These are phyloP conservation scores for Esox masquinongy DNA, from an alignment of 2,797 vertebrate genomes.

Conservation along the genomic window DNA sequence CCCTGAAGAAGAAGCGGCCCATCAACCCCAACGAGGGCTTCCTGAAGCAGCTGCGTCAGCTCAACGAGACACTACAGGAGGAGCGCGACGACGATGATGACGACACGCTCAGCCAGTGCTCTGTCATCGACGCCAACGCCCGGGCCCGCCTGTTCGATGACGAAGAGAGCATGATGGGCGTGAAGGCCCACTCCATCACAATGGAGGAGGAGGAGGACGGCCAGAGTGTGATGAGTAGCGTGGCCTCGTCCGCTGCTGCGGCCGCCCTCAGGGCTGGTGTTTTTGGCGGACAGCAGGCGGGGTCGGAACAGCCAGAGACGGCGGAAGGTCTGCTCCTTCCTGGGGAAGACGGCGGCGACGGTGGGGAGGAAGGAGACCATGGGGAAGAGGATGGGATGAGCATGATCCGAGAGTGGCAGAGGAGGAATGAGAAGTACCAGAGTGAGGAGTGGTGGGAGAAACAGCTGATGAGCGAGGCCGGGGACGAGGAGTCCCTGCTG, in stretches of 20 bases:
- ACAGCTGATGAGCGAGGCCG: slow-evolving; percentile 70
- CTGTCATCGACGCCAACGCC: slow-evolving; percentile 69
- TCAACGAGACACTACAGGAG: slow-evolving; percentile 90
- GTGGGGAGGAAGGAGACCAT: slow-evolving; percentile 34
- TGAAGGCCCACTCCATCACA: slow-evolving; percentile 81
- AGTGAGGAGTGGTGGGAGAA: slow-evolving; percentile 75
- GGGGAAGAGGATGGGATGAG: slow-evolving; percentile 67
- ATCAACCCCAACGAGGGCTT: slow-evolving; percentile 94
- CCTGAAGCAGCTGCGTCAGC: slow-evolving; percentile 89
- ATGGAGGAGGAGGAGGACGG: slow-evolving; percentile 91
- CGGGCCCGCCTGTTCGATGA: slow-evolving; percentile 66
- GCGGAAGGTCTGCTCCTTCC: slow-evolving; percentile 28
- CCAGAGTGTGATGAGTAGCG: slow-evolving; percentile 80
- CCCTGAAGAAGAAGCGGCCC: slow-evolving; percentile 86
- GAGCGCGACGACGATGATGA: slow-evolving; percentile 81
- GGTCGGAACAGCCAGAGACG: neutral
- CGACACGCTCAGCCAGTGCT: slow-evolving; percentile 80
- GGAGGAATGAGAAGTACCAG: slow-evolving; percentile 86
- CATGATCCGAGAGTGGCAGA: slow-evolving; percentile 88
- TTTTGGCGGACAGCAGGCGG: slow-evolving; percentile 16
- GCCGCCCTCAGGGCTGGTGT: slow-evolving; percentile 41
- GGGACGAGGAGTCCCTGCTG: slow-evolving; percentile 33
- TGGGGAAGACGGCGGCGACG: slow-evolving; percentile 30
- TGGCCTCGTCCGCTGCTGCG: slow-evolving; percentile 69
- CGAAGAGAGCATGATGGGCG: slow-evolving; percentile 76